Evolutionary conservation across 2,888 invertebrate genomes (phyloP).

Genomic region (Andrena haemorrhoa): DNA sequence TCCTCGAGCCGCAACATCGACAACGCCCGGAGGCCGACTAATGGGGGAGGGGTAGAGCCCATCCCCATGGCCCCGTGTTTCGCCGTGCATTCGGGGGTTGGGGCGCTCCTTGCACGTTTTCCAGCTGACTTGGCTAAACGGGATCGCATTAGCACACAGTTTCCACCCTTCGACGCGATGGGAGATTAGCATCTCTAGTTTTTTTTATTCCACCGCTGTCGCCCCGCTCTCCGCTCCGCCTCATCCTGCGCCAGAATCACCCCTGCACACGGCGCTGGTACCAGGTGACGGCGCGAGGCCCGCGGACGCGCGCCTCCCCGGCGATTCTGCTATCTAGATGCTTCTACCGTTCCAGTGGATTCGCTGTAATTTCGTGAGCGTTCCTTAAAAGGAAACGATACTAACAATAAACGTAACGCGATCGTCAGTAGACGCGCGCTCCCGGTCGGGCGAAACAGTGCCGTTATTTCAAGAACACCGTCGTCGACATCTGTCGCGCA

Average conservation of each 20-base stretch:
- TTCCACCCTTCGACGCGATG: conserved; percentile 76
- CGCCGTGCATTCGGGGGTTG: conserved; percentile 46
- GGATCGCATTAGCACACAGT: conserved; percentile 83
- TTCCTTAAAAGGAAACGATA: neutral
- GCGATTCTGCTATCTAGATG: neutral
- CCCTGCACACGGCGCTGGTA: conserved; percentile 39
- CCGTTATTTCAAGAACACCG: conserved; percentile 25
- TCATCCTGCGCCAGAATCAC: conserved; percentile 23
- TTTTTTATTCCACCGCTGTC: conserved; percentile 61
- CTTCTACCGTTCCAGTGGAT: neutral
- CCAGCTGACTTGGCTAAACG: conserved; percentile 84
- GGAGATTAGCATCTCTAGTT: conserved; percentile 83
- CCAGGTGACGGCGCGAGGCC: conserved; percentile 32
- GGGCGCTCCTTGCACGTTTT: conserved; percentile 78
- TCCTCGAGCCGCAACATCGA: conserved; percentile 79
- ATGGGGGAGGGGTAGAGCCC: conserved; percentile 75
- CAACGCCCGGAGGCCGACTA: conserved; percentile 82
- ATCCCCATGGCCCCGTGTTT: conserved; percentile 62
- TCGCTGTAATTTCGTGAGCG: neutral
- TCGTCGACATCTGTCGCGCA: conserved; percentile 52
- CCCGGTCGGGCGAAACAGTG: neutral
- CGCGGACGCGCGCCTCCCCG: too few species aligned
- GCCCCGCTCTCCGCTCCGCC: conserved; percentile 3
- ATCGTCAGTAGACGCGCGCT: neutral
- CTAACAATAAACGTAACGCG: neutral